These are phyloP conservation scores for Thalassaphorura encarpata DNA, from an alignment of 1,140 invertebrate genomes.

Conservation along the genomic window DNA sequence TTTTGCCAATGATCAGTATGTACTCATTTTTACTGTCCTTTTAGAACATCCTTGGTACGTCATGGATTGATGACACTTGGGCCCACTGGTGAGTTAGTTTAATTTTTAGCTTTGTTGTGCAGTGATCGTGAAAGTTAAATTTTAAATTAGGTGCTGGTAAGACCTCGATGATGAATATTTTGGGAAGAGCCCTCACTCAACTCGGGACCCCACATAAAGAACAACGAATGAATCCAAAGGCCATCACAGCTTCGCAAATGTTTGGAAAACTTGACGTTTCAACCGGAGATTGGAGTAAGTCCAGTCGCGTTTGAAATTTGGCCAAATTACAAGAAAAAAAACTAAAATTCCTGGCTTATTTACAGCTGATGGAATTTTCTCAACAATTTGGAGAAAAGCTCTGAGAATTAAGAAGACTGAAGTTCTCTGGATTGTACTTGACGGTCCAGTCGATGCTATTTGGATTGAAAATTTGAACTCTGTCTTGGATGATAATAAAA, in stretches of 20 bases:
- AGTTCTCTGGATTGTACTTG: constrained; percentile 83
- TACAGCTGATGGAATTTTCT: constrained; percentile 89
- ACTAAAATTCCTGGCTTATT: too few relatives aligned
- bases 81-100: too few relatives aligned
- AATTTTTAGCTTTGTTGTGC: too few relatives aligned
- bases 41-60: constrained; percentile 61
- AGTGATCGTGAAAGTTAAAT: too few relatives aligned
- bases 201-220: constrained; percentile 70
- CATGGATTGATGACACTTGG: constrained; percentile 84
- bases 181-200: constrained; percentile 85
- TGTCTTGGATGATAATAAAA: constrained; percentile 91
- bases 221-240: constrained; percentile 94
- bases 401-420: constrained; percentile 67
- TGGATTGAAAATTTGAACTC: constrained; percentile 98
- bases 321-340: too few relatives aligned
- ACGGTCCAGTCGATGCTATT: constrained; percentile 87
- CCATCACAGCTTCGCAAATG: constrained; percentile 94
- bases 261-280: constrained; percentile 70
- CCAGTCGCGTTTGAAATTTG: background rate
- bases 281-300: too few relatives aligned
- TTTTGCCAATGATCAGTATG: too few relatives aligned
- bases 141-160: constrained; percentile 94
- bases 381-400: constrained; percentile 88
- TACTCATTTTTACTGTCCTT: constrained; percentile 92
- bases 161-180: constrained; percentile 81